Evolutionary conservation across 2,888 invertebrate species (phyloP).

Genomic region (Ctena decussata): DNA sequence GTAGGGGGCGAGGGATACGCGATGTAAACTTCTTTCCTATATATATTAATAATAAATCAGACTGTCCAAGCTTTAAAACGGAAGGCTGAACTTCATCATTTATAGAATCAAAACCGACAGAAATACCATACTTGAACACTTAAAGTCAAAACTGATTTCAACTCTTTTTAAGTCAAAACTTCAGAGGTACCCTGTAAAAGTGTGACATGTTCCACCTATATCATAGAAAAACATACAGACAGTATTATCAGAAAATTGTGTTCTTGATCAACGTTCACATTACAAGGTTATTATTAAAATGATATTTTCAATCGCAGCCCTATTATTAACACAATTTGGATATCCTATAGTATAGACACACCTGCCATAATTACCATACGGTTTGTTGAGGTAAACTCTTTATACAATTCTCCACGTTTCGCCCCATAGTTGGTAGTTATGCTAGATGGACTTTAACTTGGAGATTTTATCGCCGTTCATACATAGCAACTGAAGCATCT

Average conservation of each 20-base stretch:
- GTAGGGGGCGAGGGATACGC: too few species aligned
- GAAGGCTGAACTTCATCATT: too few species aligned
- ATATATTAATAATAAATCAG: too few species aligned
- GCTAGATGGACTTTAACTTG: slow-evolving; percentile 49
- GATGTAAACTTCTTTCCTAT: too few species aligned
- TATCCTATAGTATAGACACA: slow-evolving; percentile 45
- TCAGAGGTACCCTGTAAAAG: too few species aligned
- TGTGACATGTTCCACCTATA: too few species aligned
- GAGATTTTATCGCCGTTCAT: slow-evolving; percentile 64
- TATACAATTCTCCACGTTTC: slow-evolving; percentile 43
- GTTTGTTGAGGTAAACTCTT: slow-evolving; percentile 19
- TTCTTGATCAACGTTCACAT: slow-evolving; percentile 38
- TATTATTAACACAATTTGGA: slow-evolving; percentile 47
- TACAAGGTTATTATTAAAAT: slow-evolving; percentile 55
- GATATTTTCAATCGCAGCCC: slow-evolving; percentile 45
- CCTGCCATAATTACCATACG: slow-evolving; percentile 59
- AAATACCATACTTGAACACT: too few species aligned
- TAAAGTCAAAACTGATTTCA: too few species aligned
- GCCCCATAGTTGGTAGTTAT: slow-evolving; percentile 54
- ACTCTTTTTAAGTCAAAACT: too few species aligned
- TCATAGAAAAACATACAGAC: neutral
- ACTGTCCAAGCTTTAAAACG: too few species aligned
- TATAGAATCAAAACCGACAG: too few species aligned
- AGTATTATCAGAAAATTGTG: slow-evolving; percentile 42
- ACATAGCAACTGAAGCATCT: slow-evolving; percentile 68